phyloP scores from a whole-genome alignment of 2,797 vertebrate genomes.

The Girardinus metallicus region DNA sequence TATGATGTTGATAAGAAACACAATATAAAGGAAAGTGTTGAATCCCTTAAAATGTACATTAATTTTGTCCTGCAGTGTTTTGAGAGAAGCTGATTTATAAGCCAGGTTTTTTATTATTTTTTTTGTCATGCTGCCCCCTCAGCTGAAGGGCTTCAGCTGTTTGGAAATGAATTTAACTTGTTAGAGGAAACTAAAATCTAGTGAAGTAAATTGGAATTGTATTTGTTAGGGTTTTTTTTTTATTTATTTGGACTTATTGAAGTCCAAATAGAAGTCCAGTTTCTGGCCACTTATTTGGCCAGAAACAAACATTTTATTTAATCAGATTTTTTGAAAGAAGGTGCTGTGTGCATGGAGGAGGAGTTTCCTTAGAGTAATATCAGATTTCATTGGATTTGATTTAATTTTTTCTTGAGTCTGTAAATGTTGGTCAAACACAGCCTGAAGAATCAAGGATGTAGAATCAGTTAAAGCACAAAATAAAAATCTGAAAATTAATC shows the following conservation, averaged over 20 bases:
- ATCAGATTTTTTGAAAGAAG: neutral
- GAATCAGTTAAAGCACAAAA: conserved; percentile 38
- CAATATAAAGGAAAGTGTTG: neutral
- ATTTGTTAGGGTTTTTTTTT: neutral
- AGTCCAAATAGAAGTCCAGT: too few species aligned
- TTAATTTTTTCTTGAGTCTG: neutral
- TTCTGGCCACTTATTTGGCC: too few species aligned
- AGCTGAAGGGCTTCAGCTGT: neutral
- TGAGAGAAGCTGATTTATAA: neutral
- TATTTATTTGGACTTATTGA: neutral
- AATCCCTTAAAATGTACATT: neutral
- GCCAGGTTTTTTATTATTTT: neutral
- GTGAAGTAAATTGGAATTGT: neutral
- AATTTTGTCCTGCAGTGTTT: neutral
- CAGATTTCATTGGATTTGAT: neutral
- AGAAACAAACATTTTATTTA: neutral
- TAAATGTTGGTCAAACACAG: neutral
- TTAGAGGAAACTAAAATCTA: neutral
- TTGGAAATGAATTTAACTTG: neutral
- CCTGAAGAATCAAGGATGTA: conserved; percentile 36
- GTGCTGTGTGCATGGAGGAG: neutral
- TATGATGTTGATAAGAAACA: neutral
- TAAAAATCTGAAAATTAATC: conserved; percentile 33
- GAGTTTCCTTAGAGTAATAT: neutral
- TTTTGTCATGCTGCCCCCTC: neutral